Percentiles rank a stretch among this genome's conserved stretches.
These are phyloP conservation scores for Malurus leucopterus DNA, from an alignment of 2,797 vertebrate genomes.

Conservation along the genomic window DNA sequence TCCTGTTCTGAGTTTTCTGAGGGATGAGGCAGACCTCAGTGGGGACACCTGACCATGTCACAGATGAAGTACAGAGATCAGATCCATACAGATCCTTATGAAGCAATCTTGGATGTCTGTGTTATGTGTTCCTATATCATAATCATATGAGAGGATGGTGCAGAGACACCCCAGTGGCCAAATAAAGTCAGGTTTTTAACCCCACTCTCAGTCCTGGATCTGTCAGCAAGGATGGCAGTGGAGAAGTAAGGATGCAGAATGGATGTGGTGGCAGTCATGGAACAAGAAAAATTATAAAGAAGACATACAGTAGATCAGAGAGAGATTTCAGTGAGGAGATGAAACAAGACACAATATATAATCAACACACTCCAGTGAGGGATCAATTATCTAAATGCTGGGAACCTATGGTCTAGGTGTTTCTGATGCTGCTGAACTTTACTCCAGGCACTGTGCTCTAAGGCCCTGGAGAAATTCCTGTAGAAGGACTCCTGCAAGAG, in stretches of 20 bases:
- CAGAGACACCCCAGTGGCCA: not conserved
- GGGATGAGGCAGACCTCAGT: not conserved
- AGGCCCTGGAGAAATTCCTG: not conserved
- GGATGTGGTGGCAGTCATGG: not conserved
- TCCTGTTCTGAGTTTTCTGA: not conserved
- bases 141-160: not conserved
- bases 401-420: not conserved
- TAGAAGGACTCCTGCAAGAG: not conserved
- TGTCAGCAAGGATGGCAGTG: not conserved
- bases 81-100: not conserved
- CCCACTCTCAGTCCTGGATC: not conserved
- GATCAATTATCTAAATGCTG: not conserved
- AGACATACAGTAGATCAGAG: not conserved
- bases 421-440: not conserved
- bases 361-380: not conserved
- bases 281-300: not conserved
- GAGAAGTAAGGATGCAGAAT: not conserved
- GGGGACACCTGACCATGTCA: not conserved
- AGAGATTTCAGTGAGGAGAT: not conserved
- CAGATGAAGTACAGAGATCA: not conserved
- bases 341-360: not conserved
- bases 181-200: not conserved
- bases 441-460: rapidly evolving
- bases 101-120: not conserved
- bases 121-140: not conserved